Evolutionary conservation across 2,888 invertebrate species (phyloP), one percentile per base, ranked within the genome.

Genomic region (Catocala sponsa): DNA sequence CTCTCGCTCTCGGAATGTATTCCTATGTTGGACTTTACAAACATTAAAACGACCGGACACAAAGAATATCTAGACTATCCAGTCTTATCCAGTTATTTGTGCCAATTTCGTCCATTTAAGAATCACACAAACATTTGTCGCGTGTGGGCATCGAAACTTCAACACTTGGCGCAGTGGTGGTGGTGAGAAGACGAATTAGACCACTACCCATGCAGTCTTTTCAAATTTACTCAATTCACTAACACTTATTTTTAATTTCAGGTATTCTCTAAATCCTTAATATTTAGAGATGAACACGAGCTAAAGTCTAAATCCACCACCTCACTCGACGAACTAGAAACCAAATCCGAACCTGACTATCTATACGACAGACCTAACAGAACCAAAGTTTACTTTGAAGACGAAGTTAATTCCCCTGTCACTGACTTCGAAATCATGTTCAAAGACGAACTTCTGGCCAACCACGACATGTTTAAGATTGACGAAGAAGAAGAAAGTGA

Each of bases 361-460:
- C 67, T 90, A 13, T 88, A 87, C 1, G 92, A 91, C 47, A 90
- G 86, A 72, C 93, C 94, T 0, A 94, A 92, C 61, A 82, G 94
- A 65, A 93, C 93, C 15, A 94, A 94, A 74, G 95, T 95, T 0
- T 93, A 94, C 71, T 95, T 95, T 67, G 94, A 94, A 81, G 94
- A 94, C 42, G 94, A 94, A 81, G 90, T 94, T 0, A 90, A 94
- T 56, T 92, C 93, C 0, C 94, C 93, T 0, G 91, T 95, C 2
- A 94, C 95, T 1, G 95, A 95, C 80, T 94, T 95, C 55, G 95
- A 95, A 83, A 95, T 95, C 0, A 95, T 95, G 95, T 95, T 95
- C 79, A 94, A 94, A 84, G 95, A 95, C 66, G 95, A 95, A 80
- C 84, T 95, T 0, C 65, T 89, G 2, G 82, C 88, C 0, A 87